Evolutionary conservation across 64 coral and sea anemone genomes (phyloP), one percentile per base, ranked within the genome.

Genomic region (Stichodactyla mertensii): DNA sequence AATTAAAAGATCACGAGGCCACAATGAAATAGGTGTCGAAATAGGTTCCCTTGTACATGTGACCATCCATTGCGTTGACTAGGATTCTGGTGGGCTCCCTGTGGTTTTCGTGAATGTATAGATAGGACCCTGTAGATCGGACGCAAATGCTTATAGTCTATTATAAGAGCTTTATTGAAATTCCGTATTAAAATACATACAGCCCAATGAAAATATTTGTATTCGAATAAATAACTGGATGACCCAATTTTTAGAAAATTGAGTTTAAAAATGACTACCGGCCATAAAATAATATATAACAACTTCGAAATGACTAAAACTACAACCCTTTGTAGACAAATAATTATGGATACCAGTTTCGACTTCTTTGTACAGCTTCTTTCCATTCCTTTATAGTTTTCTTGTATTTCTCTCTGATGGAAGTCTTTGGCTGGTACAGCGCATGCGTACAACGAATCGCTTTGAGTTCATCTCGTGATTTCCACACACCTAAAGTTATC

Each of bases 361-460:
- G 69, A 84, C 95, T 98, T 45, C 92, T 89, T 6, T 85, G 51
- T 0, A 98, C 62, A 6, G 95, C 95, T 24, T 98, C 95, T 90
- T 94, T 90, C 95, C 95, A 98, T 85, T 94, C 89, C 16, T 89
- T 67, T 88, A 85, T 89, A 12, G 54, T 86, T 78, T 89, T 88
- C 19, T 86, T 61, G 70, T 87, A 94, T 79, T 87, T 92, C 16
- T 94, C 88, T 55, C 86, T 85, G 8, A 94, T 92, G 54, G 92
- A 89, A 0, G 78, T 13, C 58, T 94, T 94, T 5, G 95, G 95
- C 67, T 98, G 95, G 58, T 94, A 98, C 6, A 98, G 78, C 9
- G 87, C 92, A 55, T 94, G 92, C 24, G 95, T 92, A 89, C 92
- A 94, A 19, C 95, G 95, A 60, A 98, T 98, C 6, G 92, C 92